A percentile compares a stretch with the other conserved stretches of the same genome.
phyloP scores from a whole-genome alignment of 2,113 vertebrate species.

The Emberiza fucata region DNA sequence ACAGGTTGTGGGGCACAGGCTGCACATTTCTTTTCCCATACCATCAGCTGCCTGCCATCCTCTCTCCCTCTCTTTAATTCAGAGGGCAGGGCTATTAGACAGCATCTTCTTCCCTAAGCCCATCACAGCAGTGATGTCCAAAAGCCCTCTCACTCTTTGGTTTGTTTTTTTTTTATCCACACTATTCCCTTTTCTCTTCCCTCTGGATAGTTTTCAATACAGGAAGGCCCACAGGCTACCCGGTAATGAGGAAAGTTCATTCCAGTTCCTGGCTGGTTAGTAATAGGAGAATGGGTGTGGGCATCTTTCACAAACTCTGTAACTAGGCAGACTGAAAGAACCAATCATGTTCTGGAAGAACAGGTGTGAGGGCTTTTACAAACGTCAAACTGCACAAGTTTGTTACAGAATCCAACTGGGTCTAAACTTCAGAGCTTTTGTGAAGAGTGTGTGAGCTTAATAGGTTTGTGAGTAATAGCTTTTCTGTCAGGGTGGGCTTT shows the following conservation, averaged over 20 bases:
- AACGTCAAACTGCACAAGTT: accelerated
- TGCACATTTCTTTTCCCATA: accelerated
- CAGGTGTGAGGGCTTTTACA: background rate
- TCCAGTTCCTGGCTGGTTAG: background rate
- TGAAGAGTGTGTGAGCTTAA: background rate
- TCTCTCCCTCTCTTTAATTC: background rate
- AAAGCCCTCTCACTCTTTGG: accelerated
- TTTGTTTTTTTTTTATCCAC: background rate
- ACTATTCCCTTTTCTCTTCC: background rate
- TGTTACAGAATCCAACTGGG: background rate
- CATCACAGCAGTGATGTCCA: background rate
- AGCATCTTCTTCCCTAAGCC: background rate
- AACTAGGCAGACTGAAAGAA: background rate
- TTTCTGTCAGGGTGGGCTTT: background rate
- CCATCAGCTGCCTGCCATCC: accelerated
- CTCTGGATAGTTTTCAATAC: background rate
- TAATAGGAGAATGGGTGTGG: background rate
- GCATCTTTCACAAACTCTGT: background rate
- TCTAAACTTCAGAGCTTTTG: background rate
- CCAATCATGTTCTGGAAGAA: background rate
- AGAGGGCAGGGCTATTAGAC: background rate
- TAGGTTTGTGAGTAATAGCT: background rate
- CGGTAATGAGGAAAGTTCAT: background rate
- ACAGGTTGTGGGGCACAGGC: background rate
- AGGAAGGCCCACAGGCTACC: background rate